Percentiles rank a stretch among this genome's conserved stretches.
phyloP scores from a whole-genome alignment of 2,797 vertebrate species.

The Sebastes iracundus region DNA sequence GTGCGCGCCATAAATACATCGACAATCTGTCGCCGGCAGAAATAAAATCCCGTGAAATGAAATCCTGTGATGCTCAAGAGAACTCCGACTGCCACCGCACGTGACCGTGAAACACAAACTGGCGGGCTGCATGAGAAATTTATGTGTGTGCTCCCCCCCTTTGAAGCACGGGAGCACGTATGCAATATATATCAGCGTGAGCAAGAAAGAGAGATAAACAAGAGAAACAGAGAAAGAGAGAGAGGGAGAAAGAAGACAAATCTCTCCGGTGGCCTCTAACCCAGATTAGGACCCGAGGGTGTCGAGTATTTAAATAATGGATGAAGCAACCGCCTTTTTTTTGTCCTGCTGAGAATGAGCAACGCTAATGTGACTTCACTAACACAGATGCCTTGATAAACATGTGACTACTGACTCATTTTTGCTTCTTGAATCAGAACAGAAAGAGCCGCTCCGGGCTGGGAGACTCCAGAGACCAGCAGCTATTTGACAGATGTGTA shows the following conservation, averaged over 20 bases:
- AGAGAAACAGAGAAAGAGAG: neutral
- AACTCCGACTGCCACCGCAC: slow-evolving; percentile 59
- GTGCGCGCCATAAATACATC: slow-evolving; percentile 34
- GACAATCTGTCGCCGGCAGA: slow-evolving; percentile 39
- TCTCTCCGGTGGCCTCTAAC: slow-evolving; percentile 74
- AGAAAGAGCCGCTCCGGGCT: slow-evolving; percentile 6
- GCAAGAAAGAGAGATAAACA: neutral
- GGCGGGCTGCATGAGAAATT: slow-evolving; percentile 69
- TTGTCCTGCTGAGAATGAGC: slow-evolving; percentile 42
- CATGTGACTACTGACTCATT: slow-evolving; percentile 30
- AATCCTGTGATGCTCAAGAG: slow-evolving; percentile 64
- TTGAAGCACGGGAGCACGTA: slow-evolving; percentile 62
- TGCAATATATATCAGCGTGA: slow-evolving; percentile 58
- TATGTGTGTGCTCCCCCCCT: slow-evolving; percentile 48
- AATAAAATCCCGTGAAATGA: slow-evolving; percentile 81
- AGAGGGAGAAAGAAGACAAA: slow-evolving; percentile 8
- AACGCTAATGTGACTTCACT: slow-evolving; percentile 22
- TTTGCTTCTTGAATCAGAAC: slow-evolving; percentile 6
- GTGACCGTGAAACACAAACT: slow-evolving; percentile 66
- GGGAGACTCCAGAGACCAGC: slow-evolving; percentile 20
- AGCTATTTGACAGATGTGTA: slow-evolving; percentile 54
- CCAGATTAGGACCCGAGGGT: slow-evolving; percentile 75
- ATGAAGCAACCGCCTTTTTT: slow-evolving; percentile 65
- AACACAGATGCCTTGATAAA: slow-evolving; percentile 26
- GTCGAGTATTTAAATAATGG: slow-evolving; percentile 73